Evolutionary conservation across 2,888 invertebrate species (phyloP), one percentile per base, ranked within the genome.

Genomic region (Hirtodrosophila alboralis): DNA sequence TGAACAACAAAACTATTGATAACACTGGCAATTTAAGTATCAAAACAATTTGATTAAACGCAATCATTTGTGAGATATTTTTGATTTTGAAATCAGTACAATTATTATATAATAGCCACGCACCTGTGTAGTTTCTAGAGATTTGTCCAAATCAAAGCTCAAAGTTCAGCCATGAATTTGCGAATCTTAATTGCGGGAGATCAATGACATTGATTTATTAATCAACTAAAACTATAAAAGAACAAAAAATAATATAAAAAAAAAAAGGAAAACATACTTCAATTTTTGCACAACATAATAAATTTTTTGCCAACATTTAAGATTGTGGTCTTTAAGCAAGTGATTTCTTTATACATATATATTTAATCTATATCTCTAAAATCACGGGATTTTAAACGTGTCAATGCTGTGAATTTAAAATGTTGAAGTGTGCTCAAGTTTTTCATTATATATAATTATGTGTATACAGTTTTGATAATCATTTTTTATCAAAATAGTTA

Each of bases 21-120:
- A 72, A 62, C 57, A 56, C 44, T 44, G 26, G 13, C 38, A 48
- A 34, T 40, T 54, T 26, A 27, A 37, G 48, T 51, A 64, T 68
- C 81, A 84, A 57, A 77, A 77, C 75, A 84, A 54, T 81, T 69
- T 84, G 44, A 81, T 68, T 65, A 57, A 36, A 33, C 8, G 13
- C 26, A 18, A 47, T 16, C 13, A 9, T 21, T 14, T 34, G 27
- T 27, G 13, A 16, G 8, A 27, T 9, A 13, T 33, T 33, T 27
- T 14, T n/a, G n/a, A n/a, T n/a, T n/a, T n/a, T n/a, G n/a, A 57
- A 51, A 52, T 56, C 70, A 52, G 44, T 52, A 44, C 38, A 54
- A 14, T 40, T 33, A 9, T 51, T 57, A 75, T 66, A 47, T 75
- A 59, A 76, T 57, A 16, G 26, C 26, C 36, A 62, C 71, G 65